These are phyloP conservation scores for Artibeus lituratus DNA, from an alignment of 2,797 vertebrate genomes.

Conservation along the genomic window DNA sequence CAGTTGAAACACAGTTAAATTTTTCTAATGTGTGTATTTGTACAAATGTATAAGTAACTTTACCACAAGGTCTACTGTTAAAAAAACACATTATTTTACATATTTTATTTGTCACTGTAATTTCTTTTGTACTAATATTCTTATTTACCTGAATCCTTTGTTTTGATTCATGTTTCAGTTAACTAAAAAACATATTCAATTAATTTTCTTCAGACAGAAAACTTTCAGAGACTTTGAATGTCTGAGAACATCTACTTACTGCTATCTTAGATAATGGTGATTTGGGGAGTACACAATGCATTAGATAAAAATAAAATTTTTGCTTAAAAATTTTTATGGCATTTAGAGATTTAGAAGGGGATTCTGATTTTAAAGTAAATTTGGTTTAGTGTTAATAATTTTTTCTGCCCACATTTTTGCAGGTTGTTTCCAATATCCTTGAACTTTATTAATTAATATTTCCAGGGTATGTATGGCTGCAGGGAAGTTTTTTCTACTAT, in stretches of 20 bases:
- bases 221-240: background rate
- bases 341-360: background rate
- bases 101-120: background rate
- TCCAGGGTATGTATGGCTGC: background rate
- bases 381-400: background rate
- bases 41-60: background rate
- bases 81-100: background rate
- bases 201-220: background rate
- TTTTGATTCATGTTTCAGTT: background rate
- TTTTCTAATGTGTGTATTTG: background rate
- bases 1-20: conserved; percentile 1
- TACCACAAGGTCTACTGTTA: background rate
- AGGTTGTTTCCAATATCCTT: background rate
- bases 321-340: background rate
- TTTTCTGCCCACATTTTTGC: background rate
- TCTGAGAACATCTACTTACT: background rate
- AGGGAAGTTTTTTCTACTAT: background rate
- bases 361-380: background rate
- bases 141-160: background rate
- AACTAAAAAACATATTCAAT: background rate
- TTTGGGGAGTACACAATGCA: background rate
- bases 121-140: background rate
- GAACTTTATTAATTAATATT: background rate
- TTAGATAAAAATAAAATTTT: background rate
- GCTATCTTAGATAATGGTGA: background rate